phyloP scores from a whole-genome alignment of 2,113 vertebrate genomes.

The Pteropus alecto region DNA sequence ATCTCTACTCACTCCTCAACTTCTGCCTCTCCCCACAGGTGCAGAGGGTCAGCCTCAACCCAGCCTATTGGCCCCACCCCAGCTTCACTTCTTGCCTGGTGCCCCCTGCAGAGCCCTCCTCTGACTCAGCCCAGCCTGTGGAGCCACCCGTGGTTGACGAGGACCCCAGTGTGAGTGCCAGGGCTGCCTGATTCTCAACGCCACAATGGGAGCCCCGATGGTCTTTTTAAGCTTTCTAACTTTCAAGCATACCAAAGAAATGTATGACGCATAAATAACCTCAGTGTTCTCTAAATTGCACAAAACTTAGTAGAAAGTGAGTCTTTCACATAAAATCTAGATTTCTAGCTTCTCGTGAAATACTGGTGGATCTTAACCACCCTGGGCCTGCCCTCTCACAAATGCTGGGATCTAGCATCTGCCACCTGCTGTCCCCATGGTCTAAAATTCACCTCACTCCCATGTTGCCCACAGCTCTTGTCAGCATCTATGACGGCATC shows the following conservation, averaged over 20 bases:
- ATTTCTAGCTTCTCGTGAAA: not conserved
- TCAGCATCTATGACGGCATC: not conserved
- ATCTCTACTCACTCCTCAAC: not conserved
- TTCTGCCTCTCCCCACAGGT: slow-evolving; percentile 82
- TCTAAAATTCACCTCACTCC: not conserved
- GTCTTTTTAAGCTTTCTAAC: not conserved
- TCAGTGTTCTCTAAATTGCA: not conserved
- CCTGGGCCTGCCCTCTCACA: not conserved
- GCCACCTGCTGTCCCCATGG: not conserved
- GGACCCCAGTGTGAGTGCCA: slow-evolving; percentile 77
- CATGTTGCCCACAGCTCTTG: rapidly evolving
- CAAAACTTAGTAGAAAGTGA: not conserved
- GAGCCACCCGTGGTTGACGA: rapidly evolving
- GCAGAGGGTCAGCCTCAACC: slow-evolving; percentile 89
- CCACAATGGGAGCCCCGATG: rapidly evolving
- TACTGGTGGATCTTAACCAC: not conserved
- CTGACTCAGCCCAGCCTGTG: rapidly evolving
- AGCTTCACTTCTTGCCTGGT: slow-evolving; percentile 76
- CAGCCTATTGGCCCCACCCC: slow-evolving; percentile 70
- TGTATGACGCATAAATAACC: not conserved
- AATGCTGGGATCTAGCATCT: not conserved
- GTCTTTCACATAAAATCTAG: not conserved
- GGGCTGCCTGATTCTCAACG: rapidly evolving
- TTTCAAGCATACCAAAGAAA: not conserved
- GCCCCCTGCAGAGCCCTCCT: not conserved